Conservation (phyloP, 2,113 vertebrate species). For the Gnathonemus echidnorhynchus region DNA sequence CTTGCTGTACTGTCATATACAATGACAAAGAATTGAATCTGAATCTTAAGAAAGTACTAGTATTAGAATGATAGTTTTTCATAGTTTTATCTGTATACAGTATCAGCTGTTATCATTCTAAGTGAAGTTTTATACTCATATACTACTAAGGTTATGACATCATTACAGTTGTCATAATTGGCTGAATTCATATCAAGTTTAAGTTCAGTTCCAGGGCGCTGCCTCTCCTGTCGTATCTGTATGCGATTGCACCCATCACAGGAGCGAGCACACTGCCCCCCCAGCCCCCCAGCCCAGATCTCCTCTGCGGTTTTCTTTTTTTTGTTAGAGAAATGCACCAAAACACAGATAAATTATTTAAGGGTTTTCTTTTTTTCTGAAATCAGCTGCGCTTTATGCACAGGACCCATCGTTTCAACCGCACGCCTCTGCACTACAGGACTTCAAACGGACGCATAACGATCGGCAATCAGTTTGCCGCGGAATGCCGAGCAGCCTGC, state of each 20-base stretch:
- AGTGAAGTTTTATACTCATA: not conserved
- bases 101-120: not conserved
- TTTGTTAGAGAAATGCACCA: slow-evolving; percentile 44
- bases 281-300: slow-evolving; percentile 9
- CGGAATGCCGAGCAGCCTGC: not conserved
- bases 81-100: not conserved
- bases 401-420: not conserved
- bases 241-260: not conserved
- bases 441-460: not conserved
- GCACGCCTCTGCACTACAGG: not conserved
- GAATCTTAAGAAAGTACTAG: not conserved
- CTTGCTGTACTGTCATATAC: not conserved
- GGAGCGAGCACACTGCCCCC: not conserved
- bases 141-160: not conserved
- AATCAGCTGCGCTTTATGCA: not conserved
- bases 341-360: slow-evolving; percentile 65
- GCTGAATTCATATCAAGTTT: not conserved
- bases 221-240: not conserved
- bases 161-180: not conserved
- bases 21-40: not conserved
- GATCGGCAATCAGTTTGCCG: not conserved
- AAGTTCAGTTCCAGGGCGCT: not conserved
- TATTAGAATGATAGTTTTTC: not conserved
- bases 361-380: slow-evolving; percentile 28
- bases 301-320: not conserved